Base-by-base conservation (phyloP, 2,888 invertebrate species). In the Archaeoteleia sp. region DNA sequence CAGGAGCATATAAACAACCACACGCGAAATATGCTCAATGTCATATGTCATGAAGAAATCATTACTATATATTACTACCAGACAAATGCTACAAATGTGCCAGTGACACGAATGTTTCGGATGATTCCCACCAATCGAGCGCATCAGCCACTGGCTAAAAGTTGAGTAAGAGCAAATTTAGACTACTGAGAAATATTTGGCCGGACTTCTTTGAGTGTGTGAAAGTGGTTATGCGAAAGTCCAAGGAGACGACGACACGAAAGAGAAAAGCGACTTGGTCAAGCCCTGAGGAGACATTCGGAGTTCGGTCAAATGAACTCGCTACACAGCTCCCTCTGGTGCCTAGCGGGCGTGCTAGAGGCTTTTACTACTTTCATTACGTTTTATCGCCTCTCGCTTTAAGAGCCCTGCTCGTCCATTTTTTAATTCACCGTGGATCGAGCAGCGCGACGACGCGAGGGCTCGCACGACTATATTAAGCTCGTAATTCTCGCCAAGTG, bases 301-400 rank as follows among this genome's bases (percentile, higher is more conserved):
- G 71, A 20, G 3, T 20, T 20, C 5, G 20, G 20, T 73, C 67
- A 74, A 77, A 75, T 75, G 70, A 67, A 48, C 67, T 63, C 49
- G 42, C 63, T 55, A 34, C 58, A 49, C 62, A 20, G 30, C 55
- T 62, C 61, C 45, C 54, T 51, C 46, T 34, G 51, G 63, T 43
- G 25, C 12, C 42, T 13, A 25, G 7, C 35, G 35, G 35, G 14
- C 35, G 6, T 15, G 65, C 73, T 54, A 70, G 68, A 55, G 55
- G 74, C 78, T 79, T 78, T 77, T 81, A 77, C 77, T 80, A 80
- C 79, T 81, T 80, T 82, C 80, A 79, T 81, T 81, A 80, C 77
- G 76, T 81, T 82, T 82, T 81, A 79, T 80, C 78, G 79, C 79
- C 79, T 74, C 78, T 75, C 74, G 72, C 72, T 74, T 75, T 74